Evolutionary conservation across 2,888 invertebrate species (phyloP), one percentile per base, ranked within the genome.

Genomic region (Fragum sueziense): DNA sequence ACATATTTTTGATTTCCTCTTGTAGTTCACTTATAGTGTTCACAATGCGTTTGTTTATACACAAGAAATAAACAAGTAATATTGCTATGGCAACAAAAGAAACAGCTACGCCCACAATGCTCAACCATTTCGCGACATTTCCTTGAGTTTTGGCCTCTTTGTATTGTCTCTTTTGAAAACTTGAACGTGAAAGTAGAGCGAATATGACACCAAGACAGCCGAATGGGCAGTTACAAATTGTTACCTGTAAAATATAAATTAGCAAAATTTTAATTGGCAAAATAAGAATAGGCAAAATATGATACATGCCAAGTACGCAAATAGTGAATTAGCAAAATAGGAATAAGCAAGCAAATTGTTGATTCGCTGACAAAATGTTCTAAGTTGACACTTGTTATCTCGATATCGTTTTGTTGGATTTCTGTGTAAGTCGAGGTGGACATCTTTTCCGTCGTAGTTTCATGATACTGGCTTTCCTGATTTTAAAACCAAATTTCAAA

Each of bases 91-190:
- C 51, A 7, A 85, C 83, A 1, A 69, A 51, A 7, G 83, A 57
- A 3, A 81, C 61, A 2, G 83, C 85, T 2, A 83, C 57, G 1
- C 85, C 85, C 7, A 85, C 73, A 11, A 83, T 82, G 27, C 80
- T 79, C 31, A 83, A 34, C 85, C 85, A 85, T 47, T 85, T 85
- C 27, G 85, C 75, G 27, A 83, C 37, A 31, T 79, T 79, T 17
- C 85, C 85, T 47, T 57, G 65, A 20, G 41, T 59, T 41, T 73
- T 67, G 20, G 83, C 79, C 22, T 76, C 81, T 25, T 70, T 78
- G 17, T 69, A 34, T 31, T 80, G 73, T n/a, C 83, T 79, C 25
- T 78, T 52, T 9, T 52, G 33, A 14, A 67, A 77, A 37, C 71
- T 81, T 33, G 68, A 68, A 17, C 71, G 70, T 1, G 85, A 85